Evolutionary conservation across 1,140 invertebrate species (phyloP).

Genomic region (Tetramorium simillimum): DNA sequence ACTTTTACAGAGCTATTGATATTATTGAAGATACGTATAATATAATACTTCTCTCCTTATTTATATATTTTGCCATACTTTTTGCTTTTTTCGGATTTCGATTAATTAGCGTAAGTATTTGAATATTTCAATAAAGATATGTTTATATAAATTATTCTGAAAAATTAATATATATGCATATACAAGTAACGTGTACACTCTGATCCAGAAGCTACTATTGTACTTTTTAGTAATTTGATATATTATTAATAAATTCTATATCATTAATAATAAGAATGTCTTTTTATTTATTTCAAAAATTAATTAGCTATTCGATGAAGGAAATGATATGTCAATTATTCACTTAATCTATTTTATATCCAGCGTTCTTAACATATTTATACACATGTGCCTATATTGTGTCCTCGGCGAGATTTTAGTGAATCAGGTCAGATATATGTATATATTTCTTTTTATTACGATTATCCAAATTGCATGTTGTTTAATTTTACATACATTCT

Average conservation of each 20-base stretch:
- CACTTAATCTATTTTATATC: not conserved
- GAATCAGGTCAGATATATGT: not conserved
- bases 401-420: conserved; percentile 29
- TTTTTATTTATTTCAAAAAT: not conserved
- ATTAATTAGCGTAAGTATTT: too few relatives aligned
- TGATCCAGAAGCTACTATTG: not conserved
- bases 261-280: not conserved
- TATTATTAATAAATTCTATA: not conserved
- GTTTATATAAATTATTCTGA: not conserved
- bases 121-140: not conserved
- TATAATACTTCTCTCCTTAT: too few relatives aligned
- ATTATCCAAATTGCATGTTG: not conserved
- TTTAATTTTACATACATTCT: not conserved
- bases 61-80: too few relatives aligned
- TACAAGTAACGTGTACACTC: not conserved
- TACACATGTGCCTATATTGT: conserved; percentile 40
- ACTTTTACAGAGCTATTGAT: too few relatives aligned
- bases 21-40: too few relatives aligned
- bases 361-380: conserved; percentile 10
- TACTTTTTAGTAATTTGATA: not conserved
- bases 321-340: not conserved
- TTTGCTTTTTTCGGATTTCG: not conserved
- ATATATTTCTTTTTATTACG: not conserved
- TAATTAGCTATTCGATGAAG: not conserved
- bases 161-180: not conserved